Evolutionary conservation across 2,888 invertebrate species (phyloP), one percentile per base, ranked within the genome.

Genomic region (Rhamphomyia laevipes): DNA sequence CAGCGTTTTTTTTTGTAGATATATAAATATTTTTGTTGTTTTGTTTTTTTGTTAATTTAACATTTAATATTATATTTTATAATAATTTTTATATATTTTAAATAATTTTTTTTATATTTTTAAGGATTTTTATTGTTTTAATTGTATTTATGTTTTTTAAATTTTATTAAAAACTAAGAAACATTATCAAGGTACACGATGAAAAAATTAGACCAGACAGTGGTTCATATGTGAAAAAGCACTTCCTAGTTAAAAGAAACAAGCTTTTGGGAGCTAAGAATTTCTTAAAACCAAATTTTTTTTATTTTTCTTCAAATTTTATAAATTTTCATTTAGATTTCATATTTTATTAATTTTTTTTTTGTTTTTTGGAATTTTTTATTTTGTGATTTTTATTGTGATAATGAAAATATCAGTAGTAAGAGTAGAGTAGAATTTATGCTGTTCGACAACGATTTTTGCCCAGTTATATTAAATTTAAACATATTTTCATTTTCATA

Each of bases 161-260:
- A 33, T 27, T 27, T 7, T 27, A 2, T 27, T 27, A 6, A 27
- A 27, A n/a, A n/a, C n/a, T 27, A 4, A 21, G 23, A 6, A 27
- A 27, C 18, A 41, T 18, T 17, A 41, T 21, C 17, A 41, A 18
- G 41, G 41, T 41, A 41, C 41, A 41, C 41, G 18, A 41, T 41
- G 41, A 41, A 41, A 41, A 41, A 41, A 41, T 41, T 41, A 18
- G 15, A 41, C 17, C 41, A 41, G 41, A 41, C 41, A 17, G 17
- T 41, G 41, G 41, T 41, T 41, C 41, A 41, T 21, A 41, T 41
- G 41, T 41, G 41, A 41, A 41, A 41, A 41, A 41, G 41, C 41
- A 41, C 41, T 17, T 16, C 2, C 6, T 17, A 18, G 41, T 41
- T 41, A 13, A 21, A 41, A 41, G 17, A 18, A 41, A 17, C 4